Conservation (phyloP, 2,797 vertebrate species). For the Halcyon smyrnensis region DNA sequence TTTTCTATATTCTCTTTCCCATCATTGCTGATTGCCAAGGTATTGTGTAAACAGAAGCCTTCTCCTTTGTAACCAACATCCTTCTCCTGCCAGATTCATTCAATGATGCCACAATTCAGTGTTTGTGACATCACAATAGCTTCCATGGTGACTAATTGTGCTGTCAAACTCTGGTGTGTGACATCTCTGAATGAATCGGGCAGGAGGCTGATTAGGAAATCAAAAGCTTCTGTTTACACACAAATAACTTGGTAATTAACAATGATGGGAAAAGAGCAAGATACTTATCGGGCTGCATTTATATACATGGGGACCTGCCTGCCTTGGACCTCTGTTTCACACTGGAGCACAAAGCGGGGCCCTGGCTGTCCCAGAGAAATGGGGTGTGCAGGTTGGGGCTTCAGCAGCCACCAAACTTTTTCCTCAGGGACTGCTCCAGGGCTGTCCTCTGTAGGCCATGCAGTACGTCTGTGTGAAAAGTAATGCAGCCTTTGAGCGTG, state of each 20-base stretch:
- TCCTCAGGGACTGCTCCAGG: background rate
- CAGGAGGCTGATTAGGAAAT: constrained; percentile 62
- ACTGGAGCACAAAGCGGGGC: constrained; percentile 14
- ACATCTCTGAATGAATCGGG: constrained; percentile 59
- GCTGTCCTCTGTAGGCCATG: background rate
- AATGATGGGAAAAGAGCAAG: constrained; percentile 63
- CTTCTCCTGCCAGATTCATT: constrained; percentile 66
- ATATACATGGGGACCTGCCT: constrained; percentile 52
- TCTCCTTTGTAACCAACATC: constrained; percentile 59
- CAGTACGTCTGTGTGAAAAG: background rate
- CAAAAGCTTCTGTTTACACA: constrained; percentile 68
- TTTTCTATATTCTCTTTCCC: constrained; percentile 56
- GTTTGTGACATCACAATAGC: constrained; percentile 67
- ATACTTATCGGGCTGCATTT: constrained; percentile 64
- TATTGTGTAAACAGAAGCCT: constrained; percentile 68
- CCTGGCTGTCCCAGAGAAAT: background rate
- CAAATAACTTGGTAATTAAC: constrained; percentile 70
- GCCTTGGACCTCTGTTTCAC: constrained; percentile 22
- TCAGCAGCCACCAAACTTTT: background rate
- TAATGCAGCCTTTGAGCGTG: background rate
- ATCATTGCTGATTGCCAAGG: constrained; percentile 50
- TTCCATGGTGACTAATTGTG: constrained; percentile 75
- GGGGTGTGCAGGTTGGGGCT: background rate
- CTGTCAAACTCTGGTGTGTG: constrained; percentile 65
- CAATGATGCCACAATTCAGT: constrained; percentile 67